Base-by-base conservation (phyloP, 2,888 invertebrate genomes). In the Pachliopta kotzebuea region DNA sequence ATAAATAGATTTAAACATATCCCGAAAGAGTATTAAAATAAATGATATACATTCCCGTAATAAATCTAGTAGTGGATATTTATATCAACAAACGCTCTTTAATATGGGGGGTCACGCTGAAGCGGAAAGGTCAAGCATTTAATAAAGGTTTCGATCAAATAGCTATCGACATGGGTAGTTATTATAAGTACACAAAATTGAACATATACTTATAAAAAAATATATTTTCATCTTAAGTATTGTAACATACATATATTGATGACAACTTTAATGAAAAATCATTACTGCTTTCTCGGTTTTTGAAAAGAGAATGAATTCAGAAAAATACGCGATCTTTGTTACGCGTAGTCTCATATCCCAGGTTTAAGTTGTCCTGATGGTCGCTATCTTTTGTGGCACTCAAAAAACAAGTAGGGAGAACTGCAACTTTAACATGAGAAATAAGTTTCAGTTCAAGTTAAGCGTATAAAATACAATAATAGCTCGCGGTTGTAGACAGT, bases 1-100 rank as follows among this genome's bases (percentile, higher is more conserved):
- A 67, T 75, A 74, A 76, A 72, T 73, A 69, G 78, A 79, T 76
- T 69, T 69, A 26, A n/a, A 6, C 6, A 64, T n/a, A 52, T 52
- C 85, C 88, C 85, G 86, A 87, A 86, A 11, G 84, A 72, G 72
- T 78, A 70, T 68, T 67, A 72, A 68, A 77, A 78, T 88, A 78
- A 84, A 88, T 88, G 83, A 88, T 86, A 80, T 84, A 87, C 76
- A 71, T 69, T 75, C 73, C 74, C 73, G 78, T 45, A 78, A 78
- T 74, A 71, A 75, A 73, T 71, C 73, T 74, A 77, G 2, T 71
- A 70, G 37, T 74, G 74, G 76, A 76, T 86, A 85, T 85, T 85
- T 85, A 83, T 85, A 83, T 68, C 78, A 69, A 69, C 73, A 76
- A 75, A 72, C 77, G 75, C 72, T 75, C 75, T 68, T 65, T 62